A percentile compares a stretch with the other conserved stretches of the same genome.
phyloP scores from a whole-genome alignment of 2,888 invertebrate genomes.

The Petrophora chlorosata region DNA sequence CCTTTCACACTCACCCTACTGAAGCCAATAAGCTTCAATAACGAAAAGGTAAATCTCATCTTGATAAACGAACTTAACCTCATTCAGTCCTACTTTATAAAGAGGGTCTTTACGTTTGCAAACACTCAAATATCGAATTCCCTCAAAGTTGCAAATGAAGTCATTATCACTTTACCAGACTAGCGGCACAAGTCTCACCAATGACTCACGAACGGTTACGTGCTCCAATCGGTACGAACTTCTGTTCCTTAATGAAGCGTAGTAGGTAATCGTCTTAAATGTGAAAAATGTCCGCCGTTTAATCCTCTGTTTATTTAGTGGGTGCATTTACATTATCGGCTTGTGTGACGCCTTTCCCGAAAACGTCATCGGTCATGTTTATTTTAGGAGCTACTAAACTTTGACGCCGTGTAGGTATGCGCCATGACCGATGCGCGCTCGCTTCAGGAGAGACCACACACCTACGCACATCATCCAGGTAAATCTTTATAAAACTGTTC shows the following conservation, averaged over 20 bases:
- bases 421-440: constrained; percentile 30
- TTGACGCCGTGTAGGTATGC: constrained; percentile 31
- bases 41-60: too few species aligned
- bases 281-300: constrained; percentile 55
- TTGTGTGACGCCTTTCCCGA: constrained; percentile 67
- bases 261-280: constrained; percentile 50
- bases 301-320: constrained; percentile 52
- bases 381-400: constrained; percentile 62
- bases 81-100: too few species aligned
- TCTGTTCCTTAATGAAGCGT: constrained; percentile 47
- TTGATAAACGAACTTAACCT: too few species aligned
- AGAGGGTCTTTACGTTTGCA: too few species aligned
- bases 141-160: constrained; percentile 29
- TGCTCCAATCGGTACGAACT: constrained; percentile 28
- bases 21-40: too few species aligned
- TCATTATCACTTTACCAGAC: constrained; percentile 21
- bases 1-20: too few species aligned
- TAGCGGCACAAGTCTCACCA: constrained; percentile 15
- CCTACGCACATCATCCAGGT: too few species aligned
- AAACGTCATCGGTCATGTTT: constrained; percentile 68
- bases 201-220: constrained; percentile 19
- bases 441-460: constrained; percentile 2
- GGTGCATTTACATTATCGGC: constrained; percentile 55
- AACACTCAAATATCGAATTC: constrained; percentile 18
- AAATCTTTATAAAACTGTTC: too few species aligned